Evolutionary conservation across 2,888 invertebrate species (phyloP).

Genomic region (Coleophora deauratella): DNA sequence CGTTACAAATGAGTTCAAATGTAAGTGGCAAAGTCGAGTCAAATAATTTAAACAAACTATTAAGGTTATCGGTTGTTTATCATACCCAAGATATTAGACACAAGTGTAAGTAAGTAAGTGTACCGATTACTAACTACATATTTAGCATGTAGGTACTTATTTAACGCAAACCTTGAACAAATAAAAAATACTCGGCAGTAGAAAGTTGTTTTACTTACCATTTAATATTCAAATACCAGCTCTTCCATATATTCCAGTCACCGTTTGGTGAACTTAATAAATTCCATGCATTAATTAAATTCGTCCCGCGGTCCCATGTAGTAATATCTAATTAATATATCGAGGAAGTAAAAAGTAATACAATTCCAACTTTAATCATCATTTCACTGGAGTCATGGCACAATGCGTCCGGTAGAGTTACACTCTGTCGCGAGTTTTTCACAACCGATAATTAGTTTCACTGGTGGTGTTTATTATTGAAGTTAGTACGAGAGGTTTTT

Average conservation of each 20-base stretch:
- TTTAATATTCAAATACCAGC: slow-evolving; percentile 45
- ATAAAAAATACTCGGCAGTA: slow-evolving; percentile 6
- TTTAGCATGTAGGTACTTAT: too few species aligned
- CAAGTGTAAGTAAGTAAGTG: too few species aligned
- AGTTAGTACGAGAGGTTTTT: slow-evolving; percentile 45
- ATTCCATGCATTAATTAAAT: slow-evolving; percentile 52
- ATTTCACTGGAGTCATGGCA: slow-evolving; percentile 49
- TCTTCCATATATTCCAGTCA: slow-evolving; percentile 38
- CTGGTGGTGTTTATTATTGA: slow-evolving; percentile 36
- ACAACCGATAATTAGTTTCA: slow-evolving; percentile 39
- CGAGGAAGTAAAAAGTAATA: slow-evolving; percentile 59
- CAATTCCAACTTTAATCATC: slow-evolving; percentile 57
- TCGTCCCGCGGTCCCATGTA: slow-evolving; percentile 60
- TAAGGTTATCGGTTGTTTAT: too few species aligned
- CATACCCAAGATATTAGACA: too few species aligned
- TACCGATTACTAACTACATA: too few species aligned
- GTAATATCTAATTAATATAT: slow-evolving; percentile 62
- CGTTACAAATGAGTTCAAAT: too few species aligned
- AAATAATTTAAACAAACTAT: too few species aligned
- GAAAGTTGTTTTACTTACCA: slow-evolving; percentile 44
- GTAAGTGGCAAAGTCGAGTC: too few species aligned
- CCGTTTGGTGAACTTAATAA: slow-evolving; percentile 38
- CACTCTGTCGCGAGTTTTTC: slow-evolving; percentile 29
- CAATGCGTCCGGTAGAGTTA: slow-evolving; percentile 25
- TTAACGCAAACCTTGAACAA: too few species aligned